Conservation (phyloP, 2,113 vertebrate genomes). For the Atlantisia rogersi region DNA sequence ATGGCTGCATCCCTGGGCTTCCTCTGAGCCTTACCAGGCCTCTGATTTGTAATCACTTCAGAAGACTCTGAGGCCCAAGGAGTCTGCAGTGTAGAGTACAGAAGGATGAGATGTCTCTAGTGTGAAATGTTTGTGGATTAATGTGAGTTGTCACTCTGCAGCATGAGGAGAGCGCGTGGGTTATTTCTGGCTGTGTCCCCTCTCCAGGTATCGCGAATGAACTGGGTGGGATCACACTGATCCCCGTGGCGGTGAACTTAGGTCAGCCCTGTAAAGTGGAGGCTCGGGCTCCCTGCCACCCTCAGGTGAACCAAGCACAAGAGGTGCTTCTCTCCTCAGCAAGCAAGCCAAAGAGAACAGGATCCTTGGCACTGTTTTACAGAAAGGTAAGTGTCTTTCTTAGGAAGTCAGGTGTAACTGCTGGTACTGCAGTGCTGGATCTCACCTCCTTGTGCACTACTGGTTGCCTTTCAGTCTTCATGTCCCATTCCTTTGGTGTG, state of each 20-base stretch:
- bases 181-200: background rate
- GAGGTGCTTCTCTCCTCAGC: constrained; percentile 42
- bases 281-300: constrained; percentile 57
- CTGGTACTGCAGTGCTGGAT: accelerated
- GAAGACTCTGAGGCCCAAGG: background rate
- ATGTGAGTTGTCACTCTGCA: background rate
- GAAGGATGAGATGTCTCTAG: background rate
- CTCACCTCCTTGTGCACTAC: background rate
- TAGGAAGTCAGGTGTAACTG: accelerated
- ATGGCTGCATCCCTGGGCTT: background rate
- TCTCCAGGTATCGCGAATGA: constrained; percentile 82
- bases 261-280: constrained; percentile 71
- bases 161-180: background rate
- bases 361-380: constrained; percentile 95
- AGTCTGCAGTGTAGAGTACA: background rate
- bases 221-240: constrained; percentile 80
- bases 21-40: background rate
- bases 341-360: constrained; percentile 84
- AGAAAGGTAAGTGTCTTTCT: constrained; percentile 83
- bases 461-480: background rate
- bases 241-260: constrained; percentile 80
- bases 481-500: accelerated
- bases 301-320: constrained; percentile 18
- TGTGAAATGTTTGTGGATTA: background rate
- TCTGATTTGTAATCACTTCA: background rate